These are phyloP conservation scores for Schizaphis graminum DNA, from an alignment of 2,888 invertebrate species.

Conservation along the genomic window DNA sequence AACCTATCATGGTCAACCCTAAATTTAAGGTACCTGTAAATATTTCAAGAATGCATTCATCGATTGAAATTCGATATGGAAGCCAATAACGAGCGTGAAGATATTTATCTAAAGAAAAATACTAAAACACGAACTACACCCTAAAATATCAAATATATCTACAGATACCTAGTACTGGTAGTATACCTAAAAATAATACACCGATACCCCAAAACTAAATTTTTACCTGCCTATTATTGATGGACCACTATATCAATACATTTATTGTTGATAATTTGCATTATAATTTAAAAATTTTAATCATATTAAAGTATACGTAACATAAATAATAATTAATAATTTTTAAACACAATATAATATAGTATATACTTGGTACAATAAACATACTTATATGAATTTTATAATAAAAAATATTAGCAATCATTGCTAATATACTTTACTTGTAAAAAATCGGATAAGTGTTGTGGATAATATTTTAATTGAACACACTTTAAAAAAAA, in stretches of 20 bases:
- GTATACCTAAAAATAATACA: neutral
- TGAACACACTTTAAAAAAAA: neutral
- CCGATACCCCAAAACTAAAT: neutral
- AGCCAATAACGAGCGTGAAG: slow-evolving; percentile 6
- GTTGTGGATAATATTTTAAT: neutral
- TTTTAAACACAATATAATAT: neutral
- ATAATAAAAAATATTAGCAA: neutral
- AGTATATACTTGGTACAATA: neutral
- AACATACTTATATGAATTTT: neutral
- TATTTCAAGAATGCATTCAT: slow-evolving; percentile 10
- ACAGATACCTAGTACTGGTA: neutral
- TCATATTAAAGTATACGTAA: neutral
- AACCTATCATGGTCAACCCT: neutral
- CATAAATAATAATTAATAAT: neutral
- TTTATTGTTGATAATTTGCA: neutral
- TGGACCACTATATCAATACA: neutral
- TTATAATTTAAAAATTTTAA: neutral
- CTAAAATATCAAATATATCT: neutral
- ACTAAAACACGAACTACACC: neutral
- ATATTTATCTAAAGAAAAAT: slow-evolving; percentile 32
- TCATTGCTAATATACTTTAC: neutral
- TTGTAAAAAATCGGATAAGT: neutral
- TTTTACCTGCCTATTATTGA: neutral
- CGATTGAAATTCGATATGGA: slow-evolving; percentile 50
- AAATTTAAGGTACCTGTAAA: neutral